Evolutionary conservation across 35 echinoderm and acorn worm genomes (phyloP).

Genomic region (Ptychodera flava): DNA sequence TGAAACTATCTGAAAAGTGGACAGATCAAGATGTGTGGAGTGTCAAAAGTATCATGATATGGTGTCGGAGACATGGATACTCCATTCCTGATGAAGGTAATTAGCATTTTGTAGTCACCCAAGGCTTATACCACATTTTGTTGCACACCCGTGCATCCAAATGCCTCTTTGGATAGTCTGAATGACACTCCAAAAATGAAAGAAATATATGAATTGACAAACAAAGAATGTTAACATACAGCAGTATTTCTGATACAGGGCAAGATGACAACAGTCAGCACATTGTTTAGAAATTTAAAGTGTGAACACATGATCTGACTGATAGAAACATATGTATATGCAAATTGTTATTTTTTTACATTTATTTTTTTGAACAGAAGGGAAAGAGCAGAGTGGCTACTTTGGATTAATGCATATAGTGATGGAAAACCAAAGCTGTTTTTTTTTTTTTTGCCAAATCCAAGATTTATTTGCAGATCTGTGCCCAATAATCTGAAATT

Average conservation of each 20-base stretch:
- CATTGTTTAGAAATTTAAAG: too few relatives aligned
- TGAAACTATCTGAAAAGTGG: slow-evolving; percentile 9
- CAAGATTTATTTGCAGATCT: too few relatives aligned
- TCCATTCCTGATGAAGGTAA: slow-evolving; percentile 65
- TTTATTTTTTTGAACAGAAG: too few relatives aligned
- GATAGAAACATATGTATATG: too few relatives aligned
- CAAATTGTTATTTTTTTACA: too few relatives aligned
- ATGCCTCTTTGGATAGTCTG: neutral
- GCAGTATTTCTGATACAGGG: neutral
- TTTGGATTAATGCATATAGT: too few relatives aligned
- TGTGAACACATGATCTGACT: too few relatives aligned
- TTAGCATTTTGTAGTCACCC: neutral
- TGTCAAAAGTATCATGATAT: slow-evolving; percentile 69
- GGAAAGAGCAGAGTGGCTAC: too few relatives aligned
- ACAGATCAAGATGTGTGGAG: slow-evolving; percentile 50
- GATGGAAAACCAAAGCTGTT: too few relatives aligned
- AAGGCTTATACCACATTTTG: neutral
- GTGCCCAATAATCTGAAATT: too few relatives aligned
- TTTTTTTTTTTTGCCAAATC: too few relatives aligned
- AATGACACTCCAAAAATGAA: neutral
- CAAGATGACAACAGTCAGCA: neutral
- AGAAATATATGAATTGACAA: neutral
- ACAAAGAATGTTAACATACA: neutral
- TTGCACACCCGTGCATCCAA: neutral
- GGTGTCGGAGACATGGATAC: slow-evolving; percentile 83